phyloP scores from a whole-genome alignment of 2,797 vertebrate species.

The Gallinago nigripennis region DNA sequence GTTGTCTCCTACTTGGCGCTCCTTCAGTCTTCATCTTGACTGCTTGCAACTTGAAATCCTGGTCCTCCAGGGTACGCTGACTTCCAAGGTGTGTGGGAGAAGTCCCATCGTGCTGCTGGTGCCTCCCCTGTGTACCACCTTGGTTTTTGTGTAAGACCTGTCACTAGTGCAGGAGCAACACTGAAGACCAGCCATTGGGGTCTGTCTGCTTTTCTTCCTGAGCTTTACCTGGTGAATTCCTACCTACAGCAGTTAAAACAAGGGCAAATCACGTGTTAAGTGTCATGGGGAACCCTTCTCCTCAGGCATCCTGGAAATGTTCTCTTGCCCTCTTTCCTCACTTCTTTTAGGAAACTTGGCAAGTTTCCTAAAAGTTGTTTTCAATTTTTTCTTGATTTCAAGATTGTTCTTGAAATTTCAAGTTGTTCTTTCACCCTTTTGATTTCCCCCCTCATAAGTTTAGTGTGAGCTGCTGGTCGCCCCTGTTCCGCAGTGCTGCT shows the following conservation, averaged over 20 bases:
- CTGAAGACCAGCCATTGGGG: neutral
- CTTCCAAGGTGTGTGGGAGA: too few relatives aligned
- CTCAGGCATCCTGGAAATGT: neutral
- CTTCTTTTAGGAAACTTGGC: neutral
- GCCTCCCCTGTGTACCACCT: neutral
- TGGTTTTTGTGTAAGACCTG: accelerated
- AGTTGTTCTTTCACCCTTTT: neutral
- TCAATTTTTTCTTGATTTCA: too few relatives aligned
- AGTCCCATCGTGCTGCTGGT: neutral
- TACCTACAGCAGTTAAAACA: neutral
- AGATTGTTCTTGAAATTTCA: neutral
- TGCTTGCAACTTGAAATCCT: neutral
- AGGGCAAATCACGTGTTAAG: neutral
- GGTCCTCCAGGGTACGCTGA: accelerated
- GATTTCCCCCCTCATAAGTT: neutral
- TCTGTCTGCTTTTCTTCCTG: neutral
- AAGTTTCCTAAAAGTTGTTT: too few relatives aligned
- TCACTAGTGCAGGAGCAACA: accelerated
- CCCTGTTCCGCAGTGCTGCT: neutral
- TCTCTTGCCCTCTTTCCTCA: neutral
- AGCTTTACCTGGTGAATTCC: neutral
- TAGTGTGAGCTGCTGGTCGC: accelerated
- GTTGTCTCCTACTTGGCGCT: neutral
- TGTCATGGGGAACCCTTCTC: neutral
- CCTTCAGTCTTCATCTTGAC: neutral